Conservation (phyloP, 2,888 invertebrate genomes). For the Urechis unicinctus region DNA sequence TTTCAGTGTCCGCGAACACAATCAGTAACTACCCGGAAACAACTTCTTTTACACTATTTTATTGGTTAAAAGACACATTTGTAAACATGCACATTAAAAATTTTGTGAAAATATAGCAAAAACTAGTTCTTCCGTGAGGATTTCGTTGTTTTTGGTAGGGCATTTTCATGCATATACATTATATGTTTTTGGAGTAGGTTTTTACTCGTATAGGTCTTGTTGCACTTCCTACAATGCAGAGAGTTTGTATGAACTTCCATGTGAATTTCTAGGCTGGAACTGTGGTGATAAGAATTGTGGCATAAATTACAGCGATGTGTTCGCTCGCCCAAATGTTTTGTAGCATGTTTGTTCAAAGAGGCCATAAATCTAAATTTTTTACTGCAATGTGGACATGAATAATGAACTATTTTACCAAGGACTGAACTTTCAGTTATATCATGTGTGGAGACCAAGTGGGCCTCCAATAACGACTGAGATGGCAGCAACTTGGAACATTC, state of each 20-base stretch:
- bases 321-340: slow-evolving; percentile 6
- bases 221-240: neutral
- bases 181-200: slow-evolving; percentile 12
- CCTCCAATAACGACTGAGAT: slow-evolving; percentile 3
- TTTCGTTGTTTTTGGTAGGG: too few relatives aligned
- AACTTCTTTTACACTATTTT: too few relatives aligned
- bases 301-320: slow-evolving; percentile 3
- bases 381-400: slow-evolving; percentile 6
- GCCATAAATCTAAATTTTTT: slow-evolving; percentile 12
- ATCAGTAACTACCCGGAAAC: too few relatives aligned
- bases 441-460: slow-evolving; percentile 10
- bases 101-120: too few relatives aligned
- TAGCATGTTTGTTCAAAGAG: slow-evolving; percentile 10
- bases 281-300: neutral
- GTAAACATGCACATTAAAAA: too few relatives aligned
- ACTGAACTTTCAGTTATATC: slow-evolving; percentile 1
- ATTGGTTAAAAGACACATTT: too few relatives aligned
- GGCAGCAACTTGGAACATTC: neutral
- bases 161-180: slow-evolving; percentile 12
- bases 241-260: neutral
- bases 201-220: slow-evolving; percentile 7
- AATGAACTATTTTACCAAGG: neutral
- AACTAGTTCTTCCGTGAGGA: too few relatives aligned
- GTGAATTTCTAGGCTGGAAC: neutral
- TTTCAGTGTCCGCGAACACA: too few relatives aligned